Conservation (phyloP, 2,113 vertebrate genomes). For the Myrmophylax atrothorax region DNA sequence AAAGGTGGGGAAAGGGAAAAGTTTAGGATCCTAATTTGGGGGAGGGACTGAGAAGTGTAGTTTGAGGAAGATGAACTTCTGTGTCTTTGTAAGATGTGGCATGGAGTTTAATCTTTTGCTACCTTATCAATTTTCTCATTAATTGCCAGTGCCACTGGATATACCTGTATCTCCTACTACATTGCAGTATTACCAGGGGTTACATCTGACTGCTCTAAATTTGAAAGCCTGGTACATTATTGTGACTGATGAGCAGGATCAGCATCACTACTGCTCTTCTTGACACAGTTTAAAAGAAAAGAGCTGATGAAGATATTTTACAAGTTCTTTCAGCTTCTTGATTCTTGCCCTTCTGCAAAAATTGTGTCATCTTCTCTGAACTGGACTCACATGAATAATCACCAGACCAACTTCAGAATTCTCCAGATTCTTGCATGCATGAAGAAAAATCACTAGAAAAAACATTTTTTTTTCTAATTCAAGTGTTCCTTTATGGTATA, state of each 20-base stretch:
- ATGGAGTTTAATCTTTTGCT: neutral
- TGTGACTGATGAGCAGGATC: neutral
- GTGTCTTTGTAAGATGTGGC: neutral
- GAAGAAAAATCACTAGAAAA: neutral
- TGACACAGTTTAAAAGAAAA: neutral
- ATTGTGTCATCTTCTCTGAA: neutral
- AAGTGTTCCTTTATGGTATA: neutral
- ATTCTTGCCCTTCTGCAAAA: neutral
- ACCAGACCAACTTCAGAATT: neutral
- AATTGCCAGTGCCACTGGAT: accelerated
- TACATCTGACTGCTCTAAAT: neutral
- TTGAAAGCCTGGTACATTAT: neutral
- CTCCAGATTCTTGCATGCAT: neutral
- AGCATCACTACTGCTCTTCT: neutral
- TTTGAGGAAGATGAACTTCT: neutral
- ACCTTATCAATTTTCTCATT: neutral
- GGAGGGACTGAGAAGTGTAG: neutral
- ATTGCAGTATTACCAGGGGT: neutral
- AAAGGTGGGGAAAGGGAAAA: neutral
- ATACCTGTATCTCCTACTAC: neutral
- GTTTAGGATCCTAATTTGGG: neutral
- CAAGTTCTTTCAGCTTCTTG: neutral
- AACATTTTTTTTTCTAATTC: neutral
- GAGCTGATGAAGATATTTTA: neutral
- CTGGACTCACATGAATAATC: neutral